Percentiles rank a stretch among this genome's conserved stretches.
Conservation (phyloP, 1,140 invertebrate species). For the Chironomus striatipennis region DNA sequence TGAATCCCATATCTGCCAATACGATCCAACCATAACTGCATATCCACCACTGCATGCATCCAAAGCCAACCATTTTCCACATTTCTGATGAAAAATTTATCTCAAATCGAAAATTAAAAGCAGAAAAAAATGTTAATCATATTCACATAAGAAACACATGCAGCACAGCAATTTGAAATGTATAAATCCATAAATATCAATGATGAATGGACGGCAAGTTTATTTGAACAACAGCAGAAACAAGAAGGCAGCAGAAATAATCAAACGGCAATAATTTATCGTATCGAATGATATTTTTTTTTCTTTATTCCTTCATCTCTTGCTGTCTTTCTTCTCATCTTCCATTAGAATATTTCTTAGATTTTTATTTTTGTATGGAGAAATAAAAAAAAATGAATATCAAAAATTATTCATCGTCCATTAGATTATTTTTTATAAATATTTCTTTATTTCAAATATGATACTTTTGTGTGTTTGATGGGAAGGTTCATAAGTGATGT, state of each 20-base stretch:
- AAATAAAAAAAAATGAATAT: neutral
- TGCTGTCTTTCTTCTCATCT: neutral
- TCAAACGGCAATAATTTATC: slow-evolving; percentile 9
- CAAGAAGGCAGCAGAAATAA: neutral
- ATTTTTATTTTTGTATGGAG: neutral
- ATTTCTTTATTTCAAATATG: too few species aligned
- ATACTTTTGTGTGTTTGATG: too few species aligned
- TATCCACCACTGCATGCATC: too few species aligned
- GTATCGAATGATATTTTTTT: neutral
- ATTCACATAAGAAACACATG: neutral
- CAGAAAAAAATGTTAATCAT: slow-evolving; percentile 15
- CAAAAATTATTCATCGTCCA: too few species aligned
- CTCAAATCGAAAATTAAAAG: neutral
- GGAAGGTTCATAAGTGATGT: too few species aligned
- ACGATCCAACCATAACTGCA: too few species aligned
- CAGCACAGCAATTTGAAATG: neutral
- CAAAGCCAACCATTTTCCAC: too few species aligned
- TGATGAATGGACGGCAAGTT: slow-evolving; percentile 22
- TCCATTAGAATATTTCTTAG: neutral
- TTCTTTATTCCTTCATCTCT: neutral
- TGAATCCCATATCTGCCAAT: too few species aligned
- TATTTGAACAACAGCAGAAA: neutral
- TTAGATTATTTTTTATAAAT: too few species aligned
- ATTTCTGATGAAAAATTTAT: neutral
- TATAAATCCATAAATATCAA: slow-evolving; percentile 18